These are phyloP conservation scores for Agapornis canus DNA, from an alignment of 2,797 vertebrate species.

Conservation along the genomic window DNA sequence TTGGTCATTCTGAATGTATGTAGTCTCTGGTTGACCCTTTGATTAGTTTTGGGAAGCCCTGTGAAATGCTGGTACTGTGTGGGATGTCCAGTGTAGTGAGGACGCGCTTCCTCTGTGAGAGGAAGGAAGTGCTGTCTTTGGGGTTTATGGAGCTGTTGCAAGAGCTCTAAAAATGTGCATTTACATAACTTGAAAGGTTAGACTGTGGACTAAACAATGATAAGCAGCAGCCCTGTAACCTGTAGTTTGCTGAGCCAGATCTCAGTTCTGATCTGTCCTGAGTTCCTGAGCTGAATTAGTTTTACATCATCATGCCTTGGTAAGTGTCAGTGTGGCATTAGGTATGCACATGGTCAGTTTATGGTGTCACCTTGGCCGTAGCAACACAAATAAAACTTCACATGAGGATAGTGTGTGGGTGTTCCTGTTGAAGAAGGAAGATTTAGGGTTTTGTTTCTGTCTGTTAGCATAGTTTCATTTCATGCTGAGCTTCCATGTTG, in stretches of 20 bases:
- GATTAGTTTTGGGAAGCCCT: neutral
- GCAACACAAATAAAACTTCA: neutral
- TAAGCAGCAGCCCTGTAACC: neutral
- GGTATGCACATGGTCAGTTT: neutral
- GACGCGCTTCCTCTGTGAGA: accelerated
- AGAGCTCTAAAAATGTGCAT: neutral
- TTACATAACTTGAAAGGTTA: neutral
- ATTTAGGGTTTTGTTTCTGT: neutral
- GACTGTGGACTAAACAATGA: neutral
- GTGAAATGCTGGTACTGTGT: neutral
- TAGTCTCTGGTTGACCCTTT: neutral
- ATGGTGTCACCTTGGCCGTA: neutral
- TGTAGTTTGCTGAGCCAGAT: neutral
- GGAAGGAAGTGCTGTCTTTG: neutral
- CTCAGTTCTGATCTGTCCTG: neutral
- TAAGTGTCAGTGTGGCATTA: neutral
- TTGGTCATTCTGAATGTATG: neutral
- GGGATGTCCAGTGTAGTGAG: neutral
- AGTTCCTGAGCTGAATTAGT: neutral
- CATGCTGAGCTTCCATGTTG: neutral
- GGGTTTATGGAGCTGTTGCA: neutral
- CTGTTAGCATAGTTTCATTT: neutral
- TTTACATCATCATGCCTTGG: neutral
- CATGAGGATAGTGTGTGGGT: neutral
- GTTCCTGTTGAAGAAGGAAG: neutral